These are phyloP conservation scores for Sphecodes monilicornis DNA, from an alignment of 2,888 invertebrate genomes.

Conservation along the genomic window DNA sequence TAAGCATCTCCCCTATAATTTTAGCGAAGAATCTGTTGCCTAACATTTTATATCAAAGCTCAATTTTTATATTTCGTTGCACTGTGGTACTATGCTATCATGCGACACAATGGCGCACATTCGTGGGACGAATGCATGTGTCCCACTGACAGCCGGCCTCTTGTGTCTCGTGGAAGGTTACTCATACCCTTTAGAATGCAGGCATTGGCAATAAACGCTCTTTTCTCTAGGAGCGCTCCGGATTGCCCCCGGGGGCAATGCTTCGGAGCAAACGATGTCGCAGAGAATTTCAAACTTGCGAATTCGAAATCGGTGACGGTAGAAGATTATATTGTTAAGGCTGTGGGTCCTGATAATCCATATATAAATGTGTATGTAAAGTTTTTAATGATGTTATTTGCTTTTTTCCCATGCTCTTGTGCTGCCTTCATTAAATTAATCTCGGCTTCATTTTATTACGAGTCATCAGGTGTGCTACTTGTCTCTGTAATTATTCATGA, in stretches of 20 bases:
- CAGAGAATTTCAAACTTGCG: background rate
- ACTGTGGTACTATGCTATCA: background rate
- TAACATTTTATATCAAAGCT: background rate
- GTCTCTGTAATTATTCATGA: background rate
- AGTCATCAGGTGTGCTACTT: background rate
- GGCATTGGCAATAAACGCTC: background rate
- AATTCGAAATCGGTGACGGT: background rate
- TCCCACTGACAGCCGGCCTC: slow-evolving; percentile 67
- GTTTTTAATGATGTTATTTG: background rate
- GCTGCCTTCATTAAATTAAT: background rate
- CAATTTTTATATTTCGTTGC: background rate
- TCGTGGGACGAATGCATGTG: slow-evolving; percentile 42
- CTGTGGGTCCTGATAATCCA: background rate
- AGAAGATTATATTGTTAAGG: background rate
- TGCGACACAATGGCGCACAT: slow-evolving; percentile 33
- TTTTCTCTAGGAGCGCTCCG: background rate
- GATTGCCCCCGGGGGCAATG: background rate
- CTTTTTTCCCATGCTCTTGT: background rate
- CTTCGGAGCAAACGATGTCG: background rate
- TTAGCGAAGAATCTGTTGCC: background rate
- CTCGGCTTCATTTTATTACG: background rate
- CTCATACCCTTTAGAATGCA: slow-evolving; percentile 26
- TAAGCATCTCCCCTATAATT: no score
- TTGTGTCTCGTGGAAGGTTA: slow-evolving; percentile 56
- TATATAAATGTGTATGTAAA: background rate